These are phyloP conservation scores for Pterocles gutturalis DNA, from an alignment of 2,113 vertebrate species.

Conservation along the genomic window DNA sequence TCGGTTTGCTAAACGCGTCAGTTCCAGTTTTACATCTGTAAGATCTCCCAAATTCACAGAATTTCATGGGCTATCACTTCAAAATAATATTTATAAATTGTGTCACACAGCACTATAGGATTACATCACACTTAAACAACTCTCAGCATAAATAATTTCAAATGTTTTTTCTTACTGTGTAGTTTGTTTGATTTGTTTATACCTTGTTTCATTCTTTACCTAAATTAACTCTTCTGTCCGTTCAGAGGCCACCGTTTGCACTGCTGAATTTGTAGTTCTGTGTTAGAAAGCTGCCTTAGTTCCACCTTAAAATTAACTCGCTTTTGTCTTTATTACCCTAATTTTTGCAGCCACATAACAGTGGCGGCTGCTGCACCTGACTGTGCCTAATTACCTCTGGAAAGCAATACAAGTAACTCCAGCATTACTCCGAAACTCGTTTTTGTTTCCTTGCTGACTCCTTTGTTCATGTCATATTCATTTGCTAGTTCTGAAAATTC, in stretches of 20 bases:
- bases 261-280: neutral
- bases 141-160: neutral
- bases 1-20: neutral
- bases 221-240: neutral
- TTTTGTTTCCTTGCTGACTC: constrained; percentile 66
- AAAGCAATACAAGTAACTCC: constrained; percentile 46
- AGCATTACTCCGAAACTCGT: constrained; percentile 58
- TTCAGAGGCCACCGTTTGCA: neutral
- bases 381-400: constrained; percentile 66
- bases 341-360: constrained; percentile 53
- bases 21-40: neutral
- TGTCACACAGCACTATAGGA: neutral
- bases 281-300: constrained; percentile 14
- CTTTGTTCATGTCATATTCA: constrained; percentile 55
- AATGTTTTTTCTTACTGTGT: neutral
- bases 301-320: constrained; percentile 65
- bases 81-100: neutral
- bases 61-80: neutral
- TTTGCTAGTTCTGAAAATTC: constrained; percentile 68
- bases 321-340: constrained; percentile 50
- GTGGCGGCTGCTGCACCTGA: constrained; percentile 56
- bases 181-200: neutral
- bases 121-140: neutral
- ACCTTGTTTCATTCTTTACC: neutral
- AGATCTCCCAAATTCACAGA: neutral